These are phyloP conservation scores for Diadegma fenestrale DNA, from an alignment of 2,888 invertebrate species.

Conservation along the genomic window DNA sequence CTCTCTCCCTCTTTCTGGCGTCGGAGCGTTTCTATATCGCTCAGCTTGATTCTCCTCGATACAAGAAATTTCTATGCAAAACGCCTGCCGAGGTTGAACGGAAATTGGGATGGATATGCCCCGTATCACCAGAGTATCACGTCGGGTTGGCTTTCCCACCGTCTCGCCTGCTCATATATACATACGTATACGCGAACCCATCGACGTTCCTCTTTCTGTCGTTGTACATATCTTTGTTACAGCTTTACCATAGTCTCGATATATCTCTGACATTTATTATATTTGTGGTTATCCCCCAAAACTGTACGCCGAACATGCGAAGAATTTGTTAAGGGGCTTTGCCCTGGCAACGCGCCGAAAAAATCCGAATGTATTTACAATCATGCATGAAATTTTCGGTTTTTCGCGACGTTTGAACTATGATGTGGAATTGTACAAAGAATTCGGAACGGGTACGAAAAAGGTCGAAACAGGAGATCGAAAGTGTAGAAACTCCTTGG, in stretches of 20 bases:
- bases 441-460: no score
- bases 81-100: conserved; percentile 62
- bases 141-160: background rate
- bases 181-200: background rate
- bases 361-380: background rate
- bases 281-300: background rate
- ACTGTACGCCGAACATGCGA: background rate
- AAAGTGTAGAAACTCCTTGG: no score
- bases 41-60: conserved; percentile 56
- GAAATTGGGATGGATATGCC: conserved; percentile 65
- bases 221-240: conserved; percentile 24
- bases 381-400: no score
- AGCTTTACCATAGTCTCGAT: background rate
- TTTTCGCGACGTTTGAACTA: no score
- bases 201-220: background rate
- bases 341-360: background rate
- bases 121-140: conserved; percentile 29
- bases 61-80: conserved; percentile 76
- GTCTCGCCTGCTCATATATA: background rate
- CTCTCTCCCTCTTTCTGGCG: conserved; percentile 12
- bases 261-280: conserved; percentile 11
- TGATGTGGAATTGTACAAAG: no score
- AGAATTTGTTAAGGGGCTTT: background rate
- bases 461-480: no score
- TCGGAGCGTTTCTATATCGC: conserved; percentile 42